Percentiles rank a stretch among this genome's conserved stretches.
These are phyloP conservation scores for Amblyraja radiata DNA, from an alignment of 2,797 vertebrate genomes.

Conservation along the genomic window DNA sequence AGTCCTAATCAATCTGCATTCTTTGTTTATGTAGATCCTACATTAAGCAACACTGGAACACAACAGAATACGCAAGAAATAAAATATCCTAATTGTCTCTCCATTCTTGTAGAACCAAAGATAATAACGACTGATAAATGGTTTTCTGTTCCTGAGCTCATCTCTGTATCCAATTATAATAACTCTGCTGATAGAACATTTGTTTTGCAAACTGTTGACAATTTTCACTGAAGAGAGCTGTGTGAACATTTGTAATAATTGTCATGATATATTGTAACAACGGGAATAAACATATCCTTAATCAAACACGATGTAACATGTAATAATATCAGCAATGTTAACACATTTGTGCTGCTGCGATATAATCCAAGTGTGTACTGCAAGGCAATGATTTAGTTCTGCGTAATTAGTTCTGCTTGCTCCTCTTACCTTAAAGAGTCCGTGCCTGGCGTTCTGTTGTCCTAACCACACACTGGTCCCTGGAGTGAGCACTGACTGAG, in stretches of 20 bases:
- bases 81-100: not conserved
- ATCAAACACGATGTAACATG: not conserved
- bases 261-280: not conserved
- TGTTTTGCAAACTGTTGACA: not conserved
- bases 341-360: not conserved
- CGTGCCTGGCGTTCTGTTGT: conserved; percentile 86
- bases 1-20: not conserved
- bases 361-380: not conserved
- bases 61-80: not conserved
- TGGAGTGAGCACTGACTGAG: conserved; percentile 74
- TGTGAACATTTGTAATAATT: conserved; percentile 15
- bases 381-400: not conserved
- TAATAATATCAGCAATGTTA: not conserved
- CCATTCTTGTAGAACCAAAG: not conserved
- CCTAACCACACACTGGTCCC: conserved; percentile 86
- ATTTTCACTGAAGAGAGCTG: not conserved
- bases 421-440: conserved; percentile 86
- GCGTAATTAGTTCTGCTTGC: conserved; percentile 34
- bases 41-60: not conserved
- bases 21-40: not conserved
- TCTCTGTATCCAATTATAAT: not conserved
- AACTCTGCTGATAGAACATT: not conserved
- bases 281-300: conserved; percentile 2
- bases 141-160: not conserved
- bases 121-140: not conserved